These are phyloP conservation scores for Steinernema khuongi DNA, from an alignment of 1,140 invertebrate genomes.

Conservation along the genomic window DNA sequence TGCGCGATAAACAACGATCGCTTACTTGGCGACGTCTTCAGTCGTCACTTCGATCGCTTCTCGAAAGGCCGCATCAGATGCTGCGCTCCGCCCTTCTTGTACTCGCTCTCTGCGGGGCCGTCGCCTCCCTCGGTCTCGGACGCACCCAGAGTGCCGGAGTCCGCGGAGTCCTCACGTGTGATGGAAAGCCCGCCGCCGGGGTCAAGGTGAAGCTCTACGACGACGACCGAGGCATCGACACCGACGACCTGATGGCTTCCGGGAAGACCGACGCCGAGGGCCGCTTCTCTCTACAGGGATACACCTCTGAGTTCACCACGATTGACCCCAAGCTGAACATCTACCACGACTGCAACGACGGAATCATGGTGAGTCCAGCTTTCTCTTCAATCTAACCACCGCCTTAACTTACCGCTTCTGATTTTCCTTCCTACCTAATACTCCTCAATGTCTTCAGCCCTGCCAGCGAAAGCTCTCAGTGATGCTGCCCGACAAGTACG, in stretches of 20 bases:
- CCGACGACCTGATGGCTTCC: conserved; percentile 37
- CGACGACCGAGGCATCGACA: conserved; percentile 29
- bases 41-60: neutral
- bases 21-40: neutral
- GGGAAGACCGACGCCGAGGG: conserved; percentile 39
- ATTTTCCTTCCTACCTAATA: neutral
- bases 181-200: conserved; percentile 26
- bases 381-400: neutral
- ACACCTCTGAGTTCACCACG: conserved; percentile 29
- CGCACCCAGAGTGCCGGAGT: conserved; percentile 18
- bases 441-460: conserved; percentile 30
- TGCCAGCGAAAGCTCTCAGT: conserved; percentile 36
- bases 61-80: neutral
- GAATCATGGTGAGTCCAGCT: neutral
- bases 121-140: neutral
- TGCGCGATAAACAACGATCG: neutral
- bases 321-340: conserved; percentile 44
- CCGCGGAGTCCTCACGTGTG: conserved; percentile 34
- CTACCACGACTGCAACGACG: conserved; percentile 43
- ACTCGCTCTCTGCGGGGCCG: conserved; percentile 21
- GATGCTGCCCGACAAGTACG: conserved; percentile 33
- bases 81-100: conserved; percentile 12
- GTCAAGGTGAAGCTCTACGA: conserved; percentile 19
- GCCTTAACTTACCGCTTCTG: neutral
- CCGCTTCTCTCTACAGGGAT: conserved; percentile 32